Percentiles rank a stretch among this genome's conserved stretches.
Evolutionary conservation across 1,140 invertebrate genomes (phyloP).

Genomic region (Macrocentrus cingulum): DNA sequence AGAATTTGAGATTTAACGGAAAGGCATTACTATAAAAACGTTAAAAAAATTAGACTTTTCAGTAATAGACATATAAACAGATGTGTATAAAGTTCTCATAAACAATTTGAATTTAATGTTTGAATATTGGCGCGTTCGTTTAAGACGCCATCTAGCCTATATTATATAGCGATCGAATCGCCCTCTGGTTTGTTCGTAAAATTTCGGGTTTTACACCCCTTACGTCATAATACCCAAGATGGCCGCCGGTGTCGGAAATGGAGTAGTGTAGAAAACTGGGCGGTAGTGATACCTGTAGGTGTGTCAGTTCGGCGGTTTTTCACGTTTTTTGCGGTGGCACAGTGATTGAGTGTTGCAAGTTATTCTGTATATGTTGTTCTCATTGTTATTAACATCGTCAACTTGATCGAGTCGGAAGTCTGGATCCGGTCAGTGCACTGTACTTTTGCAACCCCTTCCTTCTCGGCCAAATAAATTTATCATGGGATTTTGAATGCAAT

Average conservation of each 20-base stretch:
- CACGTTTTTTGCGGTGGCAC: slow-evolving; percentile 19
- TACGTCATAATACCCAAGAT: slow-evolving; percentile 36
- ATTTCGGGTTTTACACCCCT: slow-evolving; percentile 16
- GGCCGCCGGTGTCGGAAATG: slow-evolving; percentile 36
- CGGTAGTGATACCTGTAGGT: slow-evolving; percentile 35
- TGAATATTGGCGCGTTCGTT: too few relatives aligned
- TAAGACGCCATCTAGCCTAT: too few relatives aligned
- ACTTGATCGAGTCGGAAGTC: not conserved
- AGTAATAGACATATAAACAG: too few relatives aligned
- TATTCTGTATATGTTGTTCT: not conserved
- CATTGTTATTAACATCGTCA: slow-evolving; percentile 10
- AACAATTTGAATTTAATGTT: too few relatives aligned
- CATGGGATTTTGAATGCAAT: not conserved
- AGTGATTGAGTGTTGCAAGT: slow-evolving; percentile 5
- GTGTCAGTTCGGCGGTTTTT: slow-evolving; percentile 31
- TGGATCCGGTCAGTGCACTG: not conserved
- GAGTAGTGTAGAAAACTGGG: slow-evolving; percentile 34
- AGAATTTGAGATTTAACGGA: too few relatives aligned
- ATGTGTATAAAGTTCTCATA: too few relatives aligned
- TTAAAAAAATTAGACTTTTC: too few relatives aligned
- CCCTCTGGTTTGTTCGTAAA: too few relatives aligned
- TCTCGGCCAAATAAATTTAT: too few relatives aligned
- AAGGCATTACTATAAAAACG: too few relatives aligned
- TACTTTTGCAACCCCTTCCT: slow-evolving; percentile 7
- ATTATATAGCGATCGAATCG: not conserved